A percentile compares a stretch with the other conserved stretches of the same genome.
Evolutionary conservation across 1,140 invertebrate species (phyloP).

Genomic region (Tetramorium simillimum): DNA sequence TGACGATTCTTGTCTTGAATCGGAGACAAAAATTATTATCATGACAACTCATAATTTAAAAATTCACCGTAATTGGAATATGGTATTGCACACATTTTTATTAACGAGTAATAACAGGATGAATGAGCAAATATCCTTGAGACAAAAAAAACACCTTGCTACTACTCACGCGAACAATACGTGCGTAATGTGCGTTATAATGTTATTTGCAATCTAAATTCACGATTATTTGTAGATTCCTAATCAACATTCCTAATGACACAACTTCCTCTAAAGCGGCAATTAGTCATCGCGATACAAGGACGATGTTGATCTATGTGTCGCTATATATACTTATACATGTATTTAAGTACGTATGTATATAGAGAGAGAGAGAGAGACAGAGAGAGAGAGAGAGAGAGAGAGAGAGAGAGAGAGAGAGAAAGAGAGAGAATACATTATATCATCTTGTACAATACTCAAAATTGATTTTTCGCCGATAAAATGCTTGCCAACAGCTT

Average conservation of each 20-base stretch:
- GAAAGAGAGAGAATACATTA: too few species aligned
- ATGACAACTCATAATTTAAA: background rate
- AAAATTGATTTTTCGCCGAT: conserved; percentile 22
- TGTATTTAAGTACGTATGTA: too few species aligned
- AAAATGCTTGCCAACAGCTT: background rate
- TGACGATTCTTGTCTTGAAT: background rate
- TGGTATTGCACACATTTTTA: background rate
- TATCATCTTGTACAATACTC: conserved; percentile 22
- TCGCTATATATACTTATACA: conserved; percentile 22
- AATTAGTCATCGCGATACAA: conserved; percentile 26
- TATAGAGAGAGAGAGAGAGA: too few species aligned
- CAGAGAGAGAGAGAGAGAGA: too few species aligned
- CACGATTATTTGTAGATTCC: conserved; percentile 21
- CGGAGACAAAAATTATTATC: background rate
- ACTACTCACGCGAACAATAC: conserved; percentile 5
- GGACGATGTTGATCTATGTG: conserved; percentile 24
- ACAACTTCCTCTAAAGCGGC: conserved; percentile 15
- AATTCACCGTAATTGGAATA: background rate
- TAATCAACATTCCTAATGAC: background rate
- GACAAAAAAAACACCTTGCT: background rate
- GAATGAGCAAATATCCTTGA: background rate
- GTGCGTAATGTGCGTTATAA: background rate
- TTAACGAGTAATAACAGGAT: conserved; percentile 20
- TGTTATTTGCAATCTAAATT: conserved; percentile 39
- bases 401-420: too few species aligned